Percentiles rank a stretch among this genome's conserved stretches.
Evolutionary conservation across 2,113 vertebrate genomes (phyloP).

Genomic region (Elanus axillaris): DNA sequence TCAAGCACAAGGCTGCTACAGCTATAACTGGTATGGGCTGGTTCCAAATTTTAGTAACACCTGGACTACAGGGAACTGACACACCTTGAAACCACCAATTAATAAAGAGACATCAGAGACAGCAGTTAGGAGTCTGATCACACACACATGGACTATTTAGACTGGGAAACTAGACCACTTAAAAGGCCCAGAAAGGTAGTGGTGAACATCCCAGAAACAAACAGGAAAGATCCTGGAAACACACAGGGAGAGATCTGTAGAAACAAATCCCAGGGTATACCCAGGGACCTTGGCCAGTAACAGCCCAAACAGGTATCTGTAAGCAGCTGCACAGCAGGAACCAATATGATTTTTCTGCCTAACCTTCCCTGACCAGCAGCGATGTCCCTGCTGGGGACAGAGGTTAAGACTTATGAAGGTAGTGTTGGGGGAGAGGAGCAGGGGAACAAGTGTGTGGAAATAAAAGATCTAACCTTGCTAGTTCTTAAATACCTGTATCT

Average conservation of each 20-base stretch:
- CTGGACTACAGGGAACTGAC: rapidly evolving
- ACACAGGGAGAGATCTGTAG: background rate
- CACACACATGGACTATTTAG: background rate
- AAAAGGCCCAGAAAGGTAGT: background rate
- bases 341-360: background rate
- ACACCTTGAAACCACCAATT: background rate
- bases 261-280: background rate
- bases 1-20: background rate
- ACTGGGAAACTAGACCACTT: background rate
- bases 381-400: background rate
- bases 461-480: background rate
- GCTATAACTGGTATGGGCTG: background rate
- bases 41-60: background rate
- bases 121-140: background rate
- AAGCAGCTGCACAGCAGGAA: background rate
- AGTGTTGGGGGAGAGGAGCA: background rate
- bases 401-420: background rate
- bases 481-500: background rate
- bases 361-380: background rate
- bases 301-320: background rate
- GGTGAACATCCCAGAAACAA: background rate
- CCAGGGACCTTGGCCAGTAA: background rate
- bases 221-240: background rate
- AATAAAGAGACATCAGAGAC: background rate
- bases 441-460: background rate